Evolutionary conservation across 1,140 invertebrate genomes (phyloP).

Genomic region (Plodia interpunctella): DNA sequence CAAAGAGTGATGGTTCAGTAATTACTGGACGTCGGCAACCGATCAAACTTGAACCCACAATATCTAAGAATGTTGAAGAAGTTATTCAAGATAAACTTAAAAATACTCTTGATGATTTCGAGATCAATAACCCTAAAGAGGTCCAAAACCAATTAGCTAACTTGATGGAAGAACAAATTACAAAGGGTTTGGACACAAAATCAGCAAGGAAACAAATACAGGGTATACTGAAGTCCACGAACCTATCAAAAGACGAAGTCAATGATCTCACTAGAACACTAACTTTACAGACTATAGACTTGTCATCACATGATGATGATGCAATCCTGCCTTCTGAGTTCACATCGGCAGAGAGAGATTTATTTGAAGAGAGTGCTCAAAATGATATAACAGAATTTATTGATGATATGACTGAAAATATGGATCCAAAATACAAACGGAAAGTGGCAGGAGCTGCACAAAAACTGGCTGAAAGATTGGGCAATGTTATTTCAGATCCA

Average conservation of each 20-base stretch:
- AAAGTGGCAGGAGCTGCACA: not conserved
- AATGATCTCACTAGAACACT: conserved; percentile 1
- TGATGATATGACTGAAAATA: not conserved
- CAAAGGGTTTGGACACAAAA: not conserved
- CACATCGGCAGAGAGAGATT: not conserved
- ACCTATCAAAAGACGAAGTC: not conserved
- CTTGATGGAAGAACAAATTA: conserved; percentile 8
- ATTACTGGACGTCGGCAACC: not conserved
- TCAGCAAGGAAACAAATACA: not conserved
- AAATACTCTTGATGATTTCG: not conserved
- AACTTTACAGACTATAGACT: not conserved
- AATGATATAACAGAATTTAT: conserved; percentile 11
- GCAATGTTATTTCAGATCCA: conserved; percentile 9
- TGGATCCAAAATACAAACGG: not conserved
- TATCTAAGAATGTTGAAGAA: not conserved
- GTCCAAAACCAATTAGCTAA: conserved; percentile 3
- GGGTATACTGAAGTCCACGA: not conserved
- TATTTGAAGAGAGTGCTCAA: not conserved
- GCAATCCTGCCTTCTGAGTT: not conserved
- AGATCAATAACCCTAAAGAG: not conserved
- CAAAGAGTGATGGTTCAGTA: no score
- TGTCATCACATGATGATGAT: not conserved
- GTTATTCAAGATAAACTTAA: not conserved
- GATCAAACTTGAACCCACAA: not conserved
- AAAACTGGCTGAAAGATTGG: conserved; percentile 3